Evolutionary conservation across 2,888 invertebrate species (phyloP), one percentile per base, ranked within the genome.

Genomic region (Cryptus viduatorius): DNA sequence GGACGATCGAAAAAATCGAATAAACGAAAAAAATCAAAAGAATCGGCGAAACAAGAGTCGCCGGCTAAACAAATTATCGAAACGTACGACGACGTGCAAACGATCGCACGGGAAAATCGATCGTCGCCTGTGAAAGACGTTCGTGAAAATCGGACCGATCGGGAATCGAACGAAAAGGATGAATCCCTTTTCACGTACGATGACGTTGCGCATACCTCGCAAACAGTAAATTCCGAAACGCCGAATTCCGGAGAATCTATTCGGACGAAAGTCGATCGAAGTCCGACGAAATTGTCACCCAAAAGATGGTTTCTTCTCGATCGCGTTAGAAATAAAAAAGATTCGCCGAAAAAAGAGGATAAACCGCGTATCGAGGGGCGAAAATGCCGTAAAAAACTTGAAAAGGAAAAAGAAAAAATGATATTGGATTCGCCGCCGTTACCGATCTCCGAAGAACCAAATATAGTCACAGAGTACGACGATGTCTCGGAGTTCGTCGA

Each of bases 221-320:
- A 16, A 50, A 48, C n/a, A 48, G 37, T 0, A 8, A 0, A 37
- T 37, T 37, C 37, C 5, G 37, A 37, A 1, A 37, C 37, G 37
- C 37, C 37, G 37, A 37, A 4, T 8, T 7, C 48, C 44, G 14
- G 59, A 48, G 61, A 69, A 56, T 29, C 19, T 10, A 14, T 12
- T 68, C 16, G 5, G 56, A 75, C 8, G 50, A 81, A 50, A 19
- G 50, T 44, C 50, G 73, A 42, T 5, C 65, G 7, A 5, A 71
- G 53, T 16, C 10, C 76, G 44, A 46, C 42, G 1, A 75, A 83
- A 29, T 56, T 76, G 1, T 84, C 87, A 1, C 87, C 87, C 10
- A 93, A 92, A 78, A 90, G 89, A 68, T 93, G 91, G 0, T 92
- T 93, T 61, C 78, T 93, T 50, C 79, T 93, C 61, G 87, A 90